Evolutionary conservation across 2,113 vertebrate species (phyloP), one percentile per base, ranked within the genome.

Genomic region (Amblyopsis rosae): DNA sequence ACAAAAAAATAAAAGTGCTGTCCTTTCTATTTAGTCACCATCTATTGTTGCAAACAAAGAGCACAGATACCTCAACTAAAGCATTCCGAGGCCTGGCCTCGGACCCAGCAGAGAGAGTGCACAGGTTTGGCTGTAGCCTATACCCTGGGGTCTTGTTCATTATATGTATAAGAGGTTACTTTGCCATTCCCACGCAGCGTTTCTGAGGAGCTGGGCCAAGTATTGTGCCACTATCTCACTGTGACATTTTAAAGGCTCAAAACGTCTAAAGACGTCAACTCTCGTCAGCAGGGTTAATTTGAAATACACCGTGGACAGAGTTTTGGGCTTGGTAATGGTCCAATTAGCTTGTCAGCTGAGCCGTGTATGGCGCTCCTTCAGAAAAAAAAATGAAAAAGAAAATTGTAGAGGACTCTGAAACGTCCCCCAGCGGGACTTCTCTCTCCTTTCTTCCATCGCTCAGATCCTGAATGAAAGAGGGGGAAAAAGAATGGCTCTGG

Each of bases 1-100:
- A 26, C 19, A 19, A 41, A 41, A 41, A 41, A 41, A 41, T 41
- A 26, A 26, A 26, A 26, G 1, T 81, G 85, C 84, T 84, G 83
- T 90, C 85, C 83, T 83, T 88, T 91, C 62, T 71, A 73, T 83
- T 83, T 84, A 80, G 80, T 85, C 83, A 78, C 66, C 78, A 49
- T 72, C 75, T 64, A 80, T 87, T 89, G 86, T 88, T 76, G 69
- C 68, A 60, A 68, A 84, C 73, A 87, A 87, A 89, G 82, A 87
- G 55, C 77, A 5, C 33, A 55, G 81, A 83, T 72, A 74, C 76
- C 70, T 86, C 66, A 74, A 73, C 76, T 65, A 72, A 71, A 66
- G 70, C 77, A 80, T 81, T 85, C 71, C 84, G 75, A 84, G 80
- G 73, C 33, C 17, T 62, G 83, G 75, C 68, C 73, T 80, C 62